Conservation (phyloP, 2,888 invertebrate genomes). For the Acrobasis repandana region DNA sequence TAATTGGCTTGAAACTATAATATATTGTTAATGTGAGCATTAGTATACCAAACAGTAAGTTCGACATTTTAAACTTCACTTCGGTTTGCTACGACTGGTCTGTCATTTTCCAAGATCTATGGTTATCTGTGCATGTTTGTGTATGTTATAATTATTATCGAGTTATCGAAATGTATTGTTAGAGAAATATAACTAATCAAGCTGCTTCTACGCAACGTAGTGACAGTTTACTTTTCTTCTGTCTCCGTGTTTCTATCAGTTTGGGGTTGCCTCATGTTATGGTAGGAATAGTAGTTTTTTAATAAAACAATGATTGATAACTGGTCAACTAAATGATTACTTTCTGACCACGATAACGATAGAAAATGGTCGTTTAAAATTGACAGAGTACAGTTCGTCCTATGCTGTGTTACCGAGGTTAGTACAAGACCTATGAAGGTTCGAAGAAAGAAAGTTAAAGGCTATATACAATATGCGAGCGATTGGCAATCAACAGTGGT, state of each 20-base stretch:
- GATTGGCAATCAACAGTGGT: neutral
- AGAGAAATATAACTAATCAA: conserved; percentile 59
- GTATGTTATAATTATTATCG: conserved; percentile 69
- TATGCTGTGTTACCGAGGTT: too few species aligned
- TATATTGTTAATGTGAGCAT: too few species aligned
- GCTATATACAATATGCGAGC: too few species aligned
- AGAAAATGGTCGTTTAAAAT: too few species aligned
- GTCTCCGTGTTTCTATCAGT: conserved; percentile 33
- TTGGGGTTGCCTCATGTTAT: conserved; percentile 19
- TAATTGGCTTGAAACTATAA: too few species aligned
- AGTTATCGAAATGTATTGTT: conserved; percentile 77
- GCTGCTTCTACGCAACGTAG: conserved; percentile 66
- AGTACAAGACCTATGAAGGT: too few species aligned
- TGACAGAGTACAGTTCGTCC: too few species aligned
- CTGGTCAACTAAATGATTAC: neutral
- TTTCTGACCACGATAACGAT: too few species aligned
- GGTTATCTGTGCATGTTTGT: conserved; percentile 62
- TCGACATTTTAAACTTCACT: neutral
- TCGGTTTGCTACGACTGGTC: neutral
- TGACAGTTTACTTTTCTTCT: conserved; percentile 52
- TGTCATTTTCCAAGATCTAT: conserved; percentile 2
- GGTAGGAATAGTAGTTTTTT: conserved; percentile 16
- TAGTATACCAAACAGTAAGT: too few species aligned
- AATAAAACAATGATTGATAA: neutral
- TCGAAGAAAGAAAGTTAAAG: too few species aligned